Conservation (phyloP, 2,113 vertebrate species). For the Mormyrus lacerda region DNA sequence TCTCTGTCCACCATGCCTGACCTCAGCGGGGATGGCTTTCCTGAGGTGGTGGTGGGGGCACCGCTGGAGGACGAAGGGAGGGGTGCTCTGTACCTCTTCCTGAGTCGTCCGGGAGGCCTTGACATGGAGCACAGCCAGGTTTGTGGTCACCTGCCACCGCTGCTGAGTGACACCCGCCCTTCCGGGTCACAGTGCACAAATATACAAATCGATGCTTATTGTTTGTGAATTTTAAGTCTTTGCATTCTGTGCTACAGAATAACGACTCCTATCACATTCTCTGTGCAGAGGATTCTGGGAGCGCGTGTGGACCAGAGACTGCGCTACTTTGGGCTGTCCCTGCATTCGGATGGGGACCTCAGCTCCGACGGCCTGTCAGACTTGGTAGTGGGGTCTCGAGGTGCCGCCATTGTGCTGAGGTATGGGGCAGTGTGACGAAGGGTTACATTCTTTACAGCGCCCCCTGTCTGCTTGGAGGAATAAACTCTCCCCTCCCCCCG, state of each 20-base stretch:
- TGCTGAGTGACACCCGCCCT: neutral
- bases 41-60: slow-evolving; percentile 39
- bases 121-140: slow-evolving; percentile 35
- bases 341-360: slow-evolving; percentile 40
- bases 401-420: slow-evolving; percentile 33
- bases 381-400: slow-evolving; percentile 37
- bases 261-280: neutral
- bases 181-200: neutral
- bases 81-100: slow-evolving; percentile 40
- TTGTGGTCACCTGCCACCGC: neutral
- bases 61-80: slow-evolving; percentile 31
- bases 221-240: neutral
- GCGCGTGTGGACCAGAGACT: neutral
- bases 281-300: slow-evolving; percentile 31
- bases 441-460: neutral
- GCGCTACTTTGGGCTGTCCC: slow-evolving; percentile 34
- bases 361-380: slow-evolving; percentile 36
- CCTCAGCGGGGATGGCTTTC: slow-evolving; percentile 34
- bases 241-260: neutral
- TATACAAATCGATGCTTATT: neutral
- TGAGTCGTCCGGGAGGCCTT: slow-evolving; percentile 27
- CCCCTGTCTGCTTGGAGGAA: neutral
- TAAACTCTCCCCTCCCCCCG: neutral
- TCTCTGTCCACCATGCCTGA: slow-evolving; percentile 32
- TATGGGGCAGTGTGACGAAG: neutral